Evolutionary conservation across 2,888 invertebrate species (phyloP), one percentile per base, ranked within the genome.

Genomic region (Chrysotoxum bicinctum): DNA sequence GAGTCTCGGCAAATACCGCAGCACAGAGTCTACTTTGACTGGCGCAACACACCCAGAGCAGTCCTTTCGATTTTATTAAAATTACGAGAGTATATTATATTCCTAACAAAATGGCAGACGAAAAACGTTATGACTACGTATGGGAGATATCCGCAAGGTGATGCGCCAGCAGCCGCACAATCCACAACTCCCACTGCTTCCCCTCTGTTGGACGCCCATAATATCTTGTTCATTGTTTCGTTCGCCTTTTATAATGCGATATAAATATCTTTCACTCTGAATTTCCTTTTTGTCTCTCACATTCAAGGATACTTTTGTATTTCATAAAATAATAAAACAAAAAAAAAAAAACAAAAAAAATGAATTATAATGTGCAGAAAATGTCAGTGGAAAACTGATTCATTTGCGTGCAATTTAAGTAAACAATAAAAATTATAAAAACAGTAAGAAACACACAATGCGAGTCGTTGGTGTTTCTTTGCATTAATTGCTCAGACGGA

Each of bases 401-500:
- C 85, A 81, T 85, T 85, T 77, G 85, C 62, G 85, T 85, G 85
- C 81, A 81, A 80, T 85, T 85, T 77, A 81, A 81, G 76, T 76
- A 85, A 73, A 81, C 85, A 85, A 85, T 50, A 69, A 85, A 76
- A 16, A 37, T 14, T 21, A 58, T 1, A 23, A 58, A 35, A 58
- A 37, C 12, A 35, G 14, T 14, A 40, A 7, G 37, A 37, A 37
- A 21, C 68, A 85, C 76, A 85, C 84, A 85, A 85, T 85, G 37
- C 60, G 72, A 76, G 80, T 75, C 70, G 72, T 19, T 35, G 16
- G 26, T 40, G 69, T 73, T 80, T 81, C 85, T 72, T 84, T 85
- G 85, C 85, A 77, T 76, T 87, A 87, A 87, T 87, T 87, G 87
- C 68, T 87, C 87, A 87, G 87, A 87, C 87, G 78, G 85, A 87